Percentiles rank a stretch among this genome's conserved stretches.
phyloP scores from a whole-genome alignment of 2,888 invertebrate species.

The Halictus ligatus region DNA sequence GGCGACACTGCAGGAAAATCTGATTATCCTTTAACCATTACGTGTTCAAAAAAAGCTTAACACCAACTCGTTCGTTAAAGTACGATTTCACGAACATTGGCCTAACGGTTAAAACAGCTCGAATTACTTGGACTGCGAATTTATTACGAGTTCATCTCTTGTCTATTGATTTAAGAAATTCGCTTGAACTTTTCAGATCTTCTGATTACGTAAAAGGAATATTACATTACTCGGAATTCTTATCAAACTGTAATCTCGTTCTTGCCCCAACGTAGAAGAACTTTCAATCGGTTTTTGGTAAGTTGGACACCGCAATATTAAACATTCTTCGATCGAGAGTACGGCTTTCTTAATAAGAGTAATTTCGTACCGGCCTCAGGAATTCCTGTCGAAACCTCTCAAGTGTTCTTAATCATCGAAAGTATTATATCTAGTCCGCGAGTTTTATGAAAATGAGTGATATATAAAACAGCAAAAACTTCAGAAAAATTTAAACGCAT shows the following conservation, averaged over 20 bases:
- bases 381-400: not conserved
- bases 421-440: not conserved
- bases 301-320: slow-evolving; percentile 5
- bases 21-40: not conserved
- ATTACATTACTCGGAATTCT: not conserved
- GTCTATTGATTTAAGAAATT: not conserved
- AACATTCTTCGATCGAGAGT: not conserved
- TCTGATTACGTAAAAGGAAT: not conserved
- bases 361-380: not conserved
- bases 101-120: not conserved
- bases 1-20: not conserved
- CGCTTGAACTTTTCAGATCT: not conserved
- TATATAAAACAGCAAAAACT: not conserved
- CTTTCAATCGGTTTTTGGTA: slow-evolving; percentile 2
- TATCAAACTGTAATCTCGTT: not conserved
- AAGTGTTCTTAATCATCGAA: not conserved
- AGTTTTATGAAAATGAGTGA: not conserved
- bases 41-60: not conserved
- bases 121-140: not conserved
- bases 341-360: not conserved
- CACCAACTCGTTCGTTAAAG: not conserved
- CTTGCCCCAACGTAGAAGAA: not conserved
- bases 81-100: not conserved
- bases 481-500: not conserved
- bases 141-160: not conserved